Conservation (phyloP, 2,888 invertebrate genomes). For the Chloroclystis v-ata region DNA sequence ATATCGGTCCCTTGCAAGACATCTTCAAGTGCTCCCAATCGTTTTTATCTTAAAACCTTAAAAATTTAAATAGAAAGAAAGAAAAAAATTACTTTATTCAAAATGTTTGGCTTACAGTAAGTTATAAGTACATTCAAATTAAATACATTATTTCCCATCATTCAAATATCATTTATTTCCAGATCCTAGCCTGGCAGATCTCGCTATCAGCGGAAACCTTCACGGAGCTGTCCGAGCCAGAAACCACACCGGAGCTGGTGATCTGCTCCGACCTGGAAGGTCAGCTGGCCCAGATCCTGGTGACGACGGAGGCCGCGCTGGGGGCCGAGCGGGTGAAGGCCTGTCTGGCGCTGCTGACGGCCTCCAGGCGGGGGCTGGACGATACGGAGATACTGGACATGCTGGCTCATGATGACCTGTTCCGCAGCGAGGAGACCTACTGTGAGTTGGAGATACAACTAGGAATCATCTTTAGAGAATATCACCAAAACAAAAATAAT, state of each 20-base stretch:
- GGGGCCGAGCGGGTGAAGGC: conserved; percentile 81
- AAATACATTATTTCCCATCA: no score
- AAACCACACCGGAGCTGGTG: conserved; percentile 57
- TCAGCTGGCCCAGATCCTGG: conserved; percentile 82
- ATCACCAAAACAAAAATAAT: no score
- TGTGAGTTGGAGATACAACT: conserved; percentile 70
- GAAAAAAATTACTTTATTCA: no score
- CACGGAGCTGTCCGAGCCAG: conserved; percentile 62
- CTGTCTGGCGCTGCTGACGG: conserved; percentile 84
- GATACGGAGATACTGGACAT: conserved; percentile 89
- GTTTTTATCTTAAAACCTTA: no score
- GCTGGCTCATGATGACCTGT: conserved; percentile 80
- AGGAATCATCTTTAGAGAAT: no score
- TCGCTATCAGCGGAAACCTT: conserved; percentile 71
- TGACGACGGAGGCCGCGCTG: conserved; percentile 82
- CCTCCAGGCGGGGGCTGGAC: conserved; percentile 86
- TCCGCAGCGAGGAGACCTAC: conserved; percentile 81
- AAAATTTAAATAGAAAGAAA: no score
- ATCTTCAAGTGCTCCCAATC: no score
- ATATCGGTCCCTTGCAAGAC: no score
- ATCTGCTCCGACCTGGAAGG: conserved; percentile 72
- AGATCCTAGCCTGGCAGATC: conserved; percentile 75
- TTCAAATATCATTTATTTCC: conserved; percentile 12
- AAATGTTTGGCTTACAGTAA: no score
- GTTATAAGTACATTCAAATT: no score